Evolutionary conservation across 2,113 vertebrate genomes (phyloP).

Genomic region (Loxodonta africana): DNA sequence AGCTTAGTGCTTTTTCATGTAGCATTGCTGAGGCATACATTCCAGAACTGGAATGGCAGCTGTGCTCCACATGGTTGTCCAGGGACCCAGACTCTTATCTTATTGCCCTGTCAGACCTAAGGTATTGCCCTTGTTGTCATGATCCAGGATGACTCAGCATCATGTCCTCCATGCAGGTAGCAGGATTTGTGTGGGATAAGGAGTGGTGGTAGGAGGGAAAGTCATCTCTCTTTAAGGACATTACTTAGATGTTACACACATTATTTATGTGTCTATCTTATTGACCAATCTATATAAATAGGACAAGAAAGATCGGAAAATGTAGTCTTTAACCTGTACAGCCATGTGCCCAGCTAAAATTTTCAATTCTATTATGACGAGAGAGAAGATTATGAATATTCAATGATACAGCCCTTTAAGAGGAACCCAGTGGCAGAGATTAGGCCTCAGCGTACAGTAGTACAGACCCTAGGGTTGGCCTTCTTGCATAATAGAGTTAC

Average conservation of each 20-base stretch:
- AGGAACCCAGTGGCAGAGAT: not conserved
- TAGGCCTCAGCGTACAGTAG: not conserved
- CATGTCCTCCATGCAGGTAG: not conserved
- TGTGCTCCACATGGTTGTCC: not conserved
- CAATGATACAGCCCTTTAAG: not conserved
- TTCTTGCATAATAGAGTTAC: not conserved
- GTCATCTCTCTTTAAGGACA: not conserved
- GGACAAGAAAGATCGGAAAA: not conserved
- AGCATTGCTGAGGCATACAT: not conserved
- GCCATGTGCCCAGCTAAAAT: not conserved
- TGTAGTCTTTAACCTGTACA: not conserved
- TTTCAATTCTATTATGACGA: not conserved
- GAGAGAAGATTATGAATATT: not conserved
- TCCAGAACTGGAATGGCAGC: not conserved
- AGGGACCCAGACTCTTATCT: not conserved
- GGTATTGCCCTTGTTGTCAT: not conserved
- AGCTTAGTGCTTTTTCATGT: not conserved
- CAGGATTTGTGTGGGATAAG: not conserved
- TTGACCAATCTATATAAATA: not conserved
- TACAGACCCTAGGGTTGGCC: not conserved
- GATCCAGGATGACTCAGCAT: not conserved
- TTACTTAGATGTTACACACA: not conserved
- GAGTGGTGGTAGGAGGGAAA: not conserved
- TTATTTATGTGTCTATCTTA: slow-evolving; percentile 12
- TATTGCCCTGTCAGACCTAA: not conserved